Evolutionary conservation across 2,113 vertebrate species (phyloP), one percentile per base, ranked within the genome.

Genomic region (Ptyas mucosa): DNA sequence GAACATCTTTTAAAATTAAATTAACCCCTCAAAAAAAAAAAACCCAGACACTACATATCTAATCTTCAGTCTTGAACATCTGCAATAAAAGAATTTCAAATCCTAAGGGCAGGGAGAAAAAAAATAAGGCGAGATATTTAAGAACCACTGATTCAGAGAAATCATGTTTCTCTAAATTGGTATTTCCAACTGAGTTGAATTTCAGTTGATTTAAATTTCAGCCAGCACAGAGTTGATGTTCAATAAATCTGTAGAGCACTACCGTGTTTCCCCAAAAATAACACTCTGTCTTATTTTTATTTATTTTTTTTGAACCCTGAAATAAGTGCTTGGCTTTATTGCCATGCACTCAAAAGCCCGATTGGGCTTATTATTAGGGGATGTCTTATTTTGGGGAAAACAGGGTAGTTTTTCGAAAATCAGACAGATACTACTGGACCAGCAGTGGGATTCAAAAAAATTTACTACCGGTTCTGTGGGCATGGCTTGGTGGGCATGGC

Each of bases 1-100:
- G 26, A 94, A 21, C 1, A 0, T 54, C 91, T 92, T 94, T 85
- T 24, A 94, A 92, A 96, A 96, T 95, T 95, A 95, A 95, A 95
- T 90, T 92, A 64, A 93, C 53, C 53, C 57, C 91, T 95, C 89
- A 93, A 94, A 95, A 95, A 93, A 91, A 20, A 39, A 64, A 11
- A 0, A 49, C 5, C n/a, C 34, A 81, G 75, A 21, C 18, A 21
- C 8, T 46, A 24, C 14, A 61, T 61, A 43, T 8, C 26, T 89
- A 26, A 64, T 61, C 10, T 61, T 61, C 15, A 23, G 29, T 64
- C 89, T 26, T 61, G 57, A 89, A 26, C 49, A 52, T 18, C 86
- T 18, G 24, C 86, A 53, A 26, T 52, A 53, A 49, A 87, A 53
- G 49, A 87, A 87, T 52, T n/a, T 87, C 6, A 89, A 24, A 5